These are phyloP conservation scores for Drosophila affinis DNA, from an alignment of 2,888 invertebrate genomes.

Conservation along the genomic window DNA sequence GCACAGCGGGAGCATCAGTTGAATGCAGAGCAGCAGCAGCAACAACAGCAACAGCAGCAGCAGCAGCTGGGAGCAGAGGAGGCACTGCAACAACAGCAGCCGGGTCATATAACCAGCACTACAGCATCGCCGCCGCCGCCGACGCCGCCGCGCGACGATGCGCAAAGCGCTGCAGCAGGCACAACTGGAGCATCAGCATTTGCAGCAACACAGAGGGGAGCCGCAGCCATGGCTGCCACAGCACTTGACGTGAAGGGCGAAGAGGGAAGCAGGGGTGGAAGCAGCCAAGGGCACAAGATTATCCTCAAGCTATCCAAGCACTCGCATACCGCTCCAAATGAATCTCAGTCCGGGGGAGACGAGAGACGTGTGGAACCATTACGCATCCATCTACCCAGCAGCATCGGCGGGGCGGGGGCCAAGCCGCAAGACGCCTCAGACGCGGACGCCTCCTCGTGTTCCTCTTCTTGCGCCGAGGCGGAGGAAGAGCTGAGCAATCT, in stretches of 20 bases:
- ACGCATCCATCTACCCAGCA: conserved; percentile 81
- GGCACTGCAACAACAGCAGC: conserved; percentile 56
- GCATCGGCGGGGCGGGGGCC: conserved; percentile 45
- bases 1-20: conserved; percentile 58
- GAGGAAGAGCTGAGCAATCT: conserved; percentile 55
- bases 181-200: conserved; percentile 56
- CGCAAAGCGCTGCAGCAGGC: conserved; percentile 37
- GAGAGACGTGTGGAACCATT: conserved; percentile 83
- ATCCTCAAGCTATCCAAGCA: conserved; percentile 68
- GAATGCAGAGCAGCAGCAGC: conserved; percentile 61
- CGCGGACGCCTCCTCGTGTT: conserved; percentile 74
- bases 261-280: conserved; percentile 53
- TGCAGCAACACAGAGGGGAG: conserved; percentile 24
- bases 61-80: conserved; percentile 38
- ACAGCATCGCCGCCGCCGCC: conserved; percentile 77
- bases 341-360: conserved; percentile 65
- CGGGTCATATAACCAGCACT: conserved; percentile 82
- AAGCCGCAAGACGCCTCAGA: conserved; percentile 59
- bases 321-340: conserved; percentile 37
- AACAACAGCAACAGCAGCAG: conserved; percentile 19
- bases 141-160: conserved; percentile 67
- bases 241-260: conserved; percentile 54
- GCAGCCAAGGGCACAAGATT: conserved; percentile 57
- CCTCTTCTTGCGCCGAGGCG: conserved; percentile 69
- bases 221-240: conserved; percentile 49